Evolutionary conservation across 1,140 invertebrate species (phyloP).

Genomic region (Chionoecetes opilio): DNA sequence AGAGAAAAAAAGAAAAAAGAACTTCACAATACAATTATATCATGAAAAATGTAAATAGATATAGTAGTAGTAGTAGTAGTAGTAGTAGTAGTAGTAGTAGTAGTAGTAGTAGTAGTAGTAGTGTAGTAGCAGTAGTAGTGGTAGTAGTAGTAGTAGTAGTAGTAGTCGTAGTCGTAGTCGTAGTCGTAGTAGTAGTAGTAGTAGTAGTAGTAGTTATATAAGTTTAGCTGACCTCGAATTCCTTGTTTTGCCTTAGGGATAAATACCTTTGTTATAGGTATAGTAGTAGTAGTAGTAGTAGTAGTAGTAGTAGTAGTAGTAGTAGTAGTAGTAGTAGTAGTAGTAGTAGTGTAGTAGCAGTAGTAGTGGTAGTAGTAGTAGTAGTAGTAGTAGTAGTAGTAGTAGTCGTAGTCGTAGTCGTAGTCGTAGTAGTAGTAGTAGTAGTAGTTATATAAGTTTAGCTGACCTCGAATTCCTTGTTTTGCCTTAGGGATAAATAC

Average conservation of each 20-base stretch:
- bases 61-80: not conserved
- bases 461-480: too few relatives aligned
- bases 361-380: not conserved
- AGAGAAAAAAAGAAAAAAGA: too few relatives aligned
- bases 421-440: not conserved
- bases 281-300: constrained; percentile 20
- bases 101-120: not conserved
- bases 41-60: not conserved
- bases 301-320: constrained; percentile 28
- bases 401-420: not conserved
- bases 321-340: not conserved
- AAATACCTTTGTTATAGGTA: too few relatives aligned
- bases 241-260: too few relatives aligned
- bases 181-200: constrained; percentile 20
- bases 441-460: not conserved
- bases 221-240: too few relatives aligned
- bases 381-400: not conserved
- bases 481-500: too few relatives aligned
- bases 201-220: not conserved
- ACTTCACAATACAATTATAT: too few relatives aligned
- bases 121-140: not conserved
- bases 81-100: constrained; percentile 17
- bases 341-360: not conserved
- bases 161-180: not conserved
- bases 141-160: constrained; percentile 10